Evolutionary conservation across 2,888 invertebrate genomes (phyloP).

Genomic region (Drosophila koepferae): DNA sequence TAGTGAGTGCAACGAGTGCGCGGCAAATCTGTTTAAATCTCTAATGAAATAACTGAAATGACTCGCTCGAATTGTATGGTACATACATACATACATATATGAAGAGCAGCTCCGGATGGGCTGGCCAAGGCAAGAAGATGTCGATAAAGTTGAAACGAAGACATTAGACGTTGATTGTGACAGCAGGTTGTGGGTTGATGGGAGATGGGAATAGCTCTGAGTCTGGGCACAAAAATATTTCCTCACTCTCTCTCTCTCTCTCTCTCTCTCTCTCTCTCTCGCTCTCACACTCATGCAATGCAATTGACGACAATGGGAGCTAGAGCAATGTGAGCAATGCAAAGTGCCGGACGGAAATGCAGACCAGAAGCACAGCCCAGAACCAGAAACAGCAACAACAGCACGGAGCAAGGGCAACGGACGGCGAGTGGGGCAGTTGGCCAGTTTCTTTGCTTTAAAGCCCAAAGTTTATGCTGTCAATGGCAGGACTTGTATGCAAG

Average conservation of each 20-base stretch:
- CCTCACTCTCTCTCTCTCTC: too few relatives aligned
- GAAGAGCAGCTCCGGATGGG: slow-evolving; percentile 20
- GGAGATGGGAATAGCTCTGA: neutral
- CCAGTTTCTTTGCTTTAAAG: slow-evolving; percentile 58
- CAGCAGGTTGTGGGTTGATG: slow-evolving; percentile 3
- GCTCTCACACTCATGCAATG: slow-evolving; percentile 44
- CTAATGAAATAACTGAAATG: slow-evolving; percentile 37
- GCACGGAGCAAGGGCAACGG: neutral
- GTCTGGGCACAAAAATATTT: slow-evolving; percentile 1
- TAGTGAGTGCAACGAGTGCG: neutral
- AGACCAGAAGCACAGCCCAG: slow-evolving; percentile 49
- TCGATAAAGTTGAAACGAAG: slow-evolving; percentile 46
- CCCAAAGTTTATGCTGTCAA: slow-evolving; percentile 58
- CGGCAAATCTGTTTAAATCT: slow-evolving; percentile 15
- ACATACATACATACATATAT: too few relatives aligned
- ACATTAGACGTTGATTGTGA: slow-evolving; percentile 61
- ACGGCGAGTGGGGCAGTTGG: slow-evolving; percentile 28
- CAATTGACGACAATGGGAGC: slow-evolving; percentile 69
- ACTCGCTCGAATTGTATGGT: slow-evolving; percentile 18
- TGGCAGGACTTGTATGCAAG: slow-evolving; percentile 44
- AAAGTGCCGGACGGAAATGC: slow-evolving; percentile 71
- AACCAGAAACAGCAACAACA: neutral
- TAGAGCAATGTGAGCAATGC: slow-evolving; percentile 47
- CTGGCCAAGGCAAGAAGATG: slow-evolving; percentile 16
- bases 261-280: too few relatives aligned